These are phyloP conservation scores for Fragum sueziense DNA, from an alignment of 2,888 invertebrate species.

Conservation along the genomic window DNA sequence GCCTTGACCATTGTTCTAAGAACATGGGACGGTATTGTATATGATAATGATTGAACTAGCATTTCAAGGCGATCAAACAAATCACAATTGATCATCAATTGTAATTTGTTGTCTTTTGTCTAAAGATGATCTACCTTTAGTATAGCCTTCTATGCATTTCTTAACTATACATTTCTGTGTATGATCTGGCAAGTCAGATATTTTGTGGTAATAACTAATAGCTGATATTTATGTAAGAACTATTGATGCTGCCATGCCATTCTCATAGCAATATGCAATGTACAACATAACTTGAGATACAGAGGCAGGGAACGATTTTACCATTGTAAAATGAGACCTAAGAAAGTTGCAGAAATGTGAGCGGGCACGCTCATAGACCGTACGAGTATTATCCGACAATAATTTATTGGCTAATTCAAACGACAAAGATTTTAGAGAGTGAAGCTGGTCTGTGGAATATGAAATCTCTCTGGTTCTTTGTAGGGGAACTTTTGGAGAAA, in stretches of 20 bases:
- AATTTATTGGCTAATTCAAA: neutral
- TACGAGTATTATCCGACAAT: neutral
- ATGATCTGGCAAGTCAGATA: slow-evolving; percentile 4
- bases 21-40: neutral
- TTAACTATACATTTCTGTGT: slow-evolving; percentile 27
- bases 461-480: neutral
- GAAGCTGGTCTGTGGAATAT: neutral
- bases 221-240: slow-evolving; percentile 27
- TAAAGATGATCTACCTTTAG: neutral
- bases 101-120: slow-evolving; percentile 41
- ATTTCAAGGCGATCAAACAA: neutral
- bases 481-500: neutral
- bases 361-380: neutral
- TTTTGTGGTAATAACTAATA: slow-evolving; percentile 30
- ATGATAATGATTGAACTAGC: neutral
- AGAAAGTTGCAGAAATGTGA: neutral
- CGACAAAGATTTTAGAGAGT: neutral
- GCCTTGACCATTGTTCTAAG: slow-evolving; percentile 7
- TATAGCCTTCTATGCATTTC: slow-evolving; percentile 22
- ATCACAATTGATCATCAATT: too few species aligned
- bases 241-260: neutral
- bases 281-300: too few species aligned
- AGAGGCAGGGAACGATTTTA: too few species aligned
- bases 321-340: neutral
- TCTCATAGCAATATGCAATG: slow-evolving; percentile 14